phyloP scores from a whole-genome alignment of 2,797 vertebrate species.

The Babyrousa celebensis region DNA sequence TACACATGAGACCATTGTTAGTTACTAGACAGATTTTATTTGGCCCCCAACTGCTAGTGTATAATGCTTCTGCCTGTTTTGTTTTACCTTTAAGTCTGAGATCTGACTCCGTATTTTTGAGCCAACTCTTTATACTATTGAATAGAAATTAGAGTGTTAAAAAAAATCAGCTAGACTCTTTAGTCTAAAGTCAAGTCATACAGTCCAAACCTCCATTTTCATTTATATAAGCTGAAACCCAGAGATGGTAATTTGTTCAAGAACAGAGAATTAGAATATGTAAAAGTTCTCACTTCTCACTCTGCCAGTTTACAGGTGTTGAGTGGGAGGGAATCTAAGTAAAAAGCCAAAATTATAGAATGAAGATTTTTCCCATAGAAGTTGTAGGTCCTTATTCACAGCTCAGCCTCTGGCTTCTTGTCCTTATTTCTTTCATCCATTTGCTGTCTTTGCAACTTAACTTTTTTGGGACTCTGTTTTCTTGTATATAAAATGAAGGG shows the following conservation, averaged over 20 bases:
- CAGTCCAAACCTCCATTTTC: slow-evolving; percentile 29
- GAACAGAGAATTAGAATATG: slow-evolving; percentile 35
- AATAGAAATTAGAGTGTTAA: neutral
- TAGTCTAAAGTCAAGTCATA: slow-evolving; percentile 10
- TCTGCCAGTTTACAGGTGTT: slow-evolving; percentile 39
- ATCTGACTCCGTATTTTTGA: neutral
- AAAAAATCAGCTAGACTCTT: slow-evolving; percentile 8
- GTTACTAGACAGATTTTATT: slow-evolving; percentile 17
- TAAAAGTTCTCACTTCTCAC: slow-evolving; percentile 55
- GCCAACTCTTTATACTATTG: neutral
- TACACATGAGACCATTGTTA: neutral
- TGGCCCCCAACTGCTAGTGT: neutral
- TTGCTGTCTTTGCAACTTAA: neutral
- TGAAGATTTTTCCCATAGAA: neutral
- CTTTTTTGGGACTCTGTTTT: slow-evolving; percentile 40
- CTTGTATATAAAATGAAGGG: slow-evolving; percentile 30
- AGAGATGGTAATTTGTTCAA: slow-evolving; percentile 34
- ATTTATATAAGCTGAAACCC: slow-evolving; percentile 57
- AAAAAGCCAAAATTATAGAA: slow-evolving; percentile 50
- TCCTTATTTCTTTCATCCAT: slow-evolving; percentile 16
- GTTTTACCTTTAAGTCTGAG: slow-evolving; percentile 8
- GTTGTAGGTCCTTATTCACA: neutral
- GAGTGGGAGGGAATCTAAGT: slow-evolving; percentile 39
- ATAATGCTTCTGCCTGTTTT: slow-evolving; percentile 17
- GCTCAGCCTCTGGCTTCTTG: neutral